Evolutionary conservation across 2,888 invertebrate genomes (phyloP), one percentile per base, ranked within the genome.

Genomic region (Heteropelma amictum): DNA sequence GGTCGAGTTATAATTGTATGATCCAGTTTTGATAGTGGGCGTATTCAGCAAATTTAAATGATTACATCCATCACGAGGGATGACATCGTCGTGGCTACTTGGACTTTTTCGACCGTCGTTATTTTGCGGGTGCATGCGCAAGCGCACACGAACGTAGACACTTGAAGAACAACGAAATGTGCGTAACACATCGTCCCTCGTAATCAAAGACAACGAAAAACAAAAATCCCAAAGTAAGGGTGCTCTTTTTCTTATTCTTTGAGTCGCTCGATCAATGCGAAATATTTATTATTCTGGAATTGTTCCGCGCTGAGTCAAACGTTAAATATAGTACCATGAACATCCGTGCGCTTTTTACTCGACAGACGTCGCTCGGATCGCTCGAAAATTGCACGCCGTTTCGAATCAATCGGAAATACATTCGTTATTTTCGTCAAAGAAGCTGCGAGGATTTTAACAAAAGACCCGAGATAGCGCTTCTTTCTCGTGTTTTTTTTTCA

Each of bases 1-100:
- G 84, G 84, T 81, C 85, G 79, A 78, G 83, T 82, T 87, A 84
- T 86, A 84, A 85, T 85, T 84, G 80, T 76, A 56, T 51, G 83
- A 78, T 84, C 81, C 82, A 81, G 80, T 82, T 85, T 79, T 79
- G 69, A 77, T 70, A 42, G 75, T 72, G 70, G 72, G 71, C 68
- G 69, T 68, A 30, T 19, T 51, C 65, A 21, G 65, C 60, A 65
- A 75, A 54, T 49, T 71, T 64, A 65, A 68, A 74, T 71, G 38
- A 73, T 42, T 51, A 65, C 49, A 67, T 51, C 19, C 33, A 10
- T 26, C 23, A 14, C 26, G 38, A 21, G 35, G 42, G 38, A 4
- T 33, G 28, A 61, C 42, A 26, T 53, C 28, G 35, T 67, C 60
- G 38, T 53, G 49, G 21, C 17, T 51, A 12, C 30, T 54, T 54